These are phyloP conservation scores for Xanthostigma xanthostigma DNA, from an alignment of 2,888 invertebrate genomes.

Conservation along the genomic window DNA sequence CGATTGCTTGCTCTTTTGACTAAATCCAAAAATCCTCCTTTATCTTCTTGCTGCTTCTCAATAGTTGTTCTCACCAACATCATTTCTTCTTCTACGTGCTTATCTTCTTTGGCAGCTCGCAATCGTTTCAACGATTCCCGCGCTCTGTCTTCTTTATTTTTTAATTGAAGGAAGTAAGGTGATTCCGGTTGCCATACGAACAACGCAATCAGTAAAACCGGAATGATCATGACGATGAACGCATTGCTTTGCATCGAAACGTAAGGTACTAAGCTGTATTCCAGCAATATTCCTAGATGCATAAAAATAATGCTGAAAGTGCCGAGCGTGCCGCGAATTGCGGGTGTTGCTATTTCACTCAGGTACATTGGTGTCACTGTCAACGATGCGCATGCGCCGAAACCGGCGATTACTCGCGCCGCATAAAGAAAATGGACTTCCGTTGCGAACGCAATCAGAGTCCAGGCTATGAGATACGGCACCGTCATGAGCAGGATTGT, in stretches of 20 bases:
- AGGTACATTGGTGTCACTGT: too few species aligned
- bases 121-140: slow-evolving; percentile 16
- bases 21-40: slow-evolving; percentile 36
- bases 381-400: too few species aligned
- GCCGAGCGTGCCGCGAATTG: too few species aligned
- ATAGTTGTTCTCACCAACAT: slow-evolving; percentile 16
- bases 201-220: slow-evolving; percentile 7
- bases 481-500: too few species aligned
- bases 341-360: too few species aligned
- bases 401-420: too few species aligned
- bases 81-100: slow-evolving; percentile 19
- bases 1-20: slow-evolving; percentile 37
- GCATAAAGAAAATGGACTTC: too few species aligned
- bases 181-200: slow-evolving; percentile 14
- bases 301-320: too few species aligned
- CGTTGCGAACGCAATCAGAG: too few species aligned
- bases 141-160: slow-evolving; percentile 14
- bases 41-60: slow-evolving; percentile 20
- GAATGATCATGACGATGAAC: slow-evolving; percentile 5
- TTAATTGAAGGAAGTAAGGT: slow-evolving; percentile 11
- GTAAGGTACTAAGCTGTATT: background rate
- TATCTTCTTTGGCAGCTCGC: slow-evolving; percentile 10
- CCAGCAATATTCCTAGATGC: too few species aligned
- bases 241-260: slow-evolving; percentile 4
- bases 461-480: too few species aligned